A percentile compares a stretch with the other conserved stretches of the same genome.
Conservation (phyloP, 1,140 invertebrate species). For the Holcopasites calliopsidis region DNA sequence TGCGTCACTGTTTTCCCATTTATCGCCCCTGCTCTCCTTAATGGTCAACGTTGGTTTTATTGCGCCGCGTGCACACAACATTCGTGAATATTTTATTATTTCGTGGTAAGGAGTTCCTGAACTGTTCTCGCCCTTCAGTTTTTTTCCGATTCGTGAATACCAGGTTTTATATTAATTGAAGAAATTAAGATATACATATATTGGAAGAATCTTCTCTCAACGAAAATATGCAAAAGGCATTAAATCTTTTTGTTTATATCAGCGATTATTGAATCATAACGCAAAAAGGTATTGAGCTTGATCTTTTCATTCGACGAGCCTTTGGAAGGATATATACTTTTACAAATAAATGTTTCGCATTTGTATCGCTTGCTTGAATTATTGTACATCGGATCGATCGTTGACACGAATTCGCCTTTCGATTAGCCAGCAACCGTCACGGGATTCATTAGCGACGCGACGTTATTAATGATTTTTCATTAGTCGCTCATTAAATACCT, state of each 20-base stretch:
- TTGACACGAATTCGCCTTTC: background rate
- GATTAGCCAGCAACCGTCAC: background rate
- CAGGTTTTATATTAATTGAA: no score
- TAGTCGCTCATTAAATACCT: background rate
- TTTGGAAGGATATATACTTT: background rate
- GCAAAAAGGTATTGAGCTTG: no score
- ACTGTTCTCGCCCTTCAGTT: background rate
- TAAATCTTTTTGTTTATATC: background rate
- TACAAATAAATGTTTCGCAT: background rate
- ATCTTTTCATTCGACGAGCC: background rate
- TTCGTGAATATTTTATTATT: background rate
- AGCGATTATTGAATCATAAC: no score
- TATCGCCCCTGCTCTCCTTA: slow-evolving; percentile 28
- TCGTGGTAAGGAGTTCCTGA: background rate
- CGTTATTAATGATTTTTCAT: background rate
- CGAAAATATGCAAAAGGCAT: no score
- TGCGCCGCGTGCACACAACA: background rate
- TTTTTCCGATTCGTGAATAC: background rate
- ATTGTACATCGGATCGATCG: background rate
- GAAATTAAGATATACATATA: no score
- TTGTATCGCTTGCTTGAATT: background rate
- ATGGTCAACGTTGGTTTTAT: slow-evolving; percentile 1
- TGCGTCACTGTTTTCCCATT: slow-evolving; percentile 16
- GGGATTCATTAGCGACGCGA: background rate
- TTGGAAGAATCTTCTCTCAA: no score